Conservation (phyloP, 2,113 vertebrate genomes). For the Meleagris gallopavo region DNA sequence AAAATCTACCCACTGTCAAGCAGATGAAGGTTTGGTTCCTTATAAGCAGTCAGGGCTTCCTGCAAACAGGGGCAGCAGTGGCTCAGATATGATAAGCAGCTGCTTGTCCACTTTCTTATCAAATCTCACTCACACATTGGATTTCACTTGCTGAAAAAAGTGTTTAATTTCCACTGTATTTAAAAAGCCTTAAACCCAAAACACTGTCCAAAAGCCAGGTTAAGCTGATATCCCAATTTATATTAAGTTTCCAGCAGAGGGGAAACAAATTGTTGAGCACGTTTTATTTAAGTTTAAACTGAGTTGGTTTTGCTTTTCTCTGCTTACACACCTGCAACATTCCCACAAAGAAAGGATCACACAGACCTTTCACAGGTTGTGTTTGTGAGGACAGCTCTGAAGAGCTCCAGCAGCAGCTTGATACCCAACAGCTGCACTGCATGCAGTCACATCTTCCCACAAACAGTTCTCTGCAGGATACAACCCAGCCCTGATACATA, state of each 20-base stretch:
- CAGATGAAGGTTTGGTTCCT: neutral
- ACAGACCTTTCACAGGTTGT: neutral
- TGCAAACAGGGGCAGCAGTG: neutral
- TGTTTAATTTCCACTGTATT: neutral
- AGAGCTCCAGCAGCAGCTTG: neutral
- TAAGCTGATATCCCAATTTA: neutral
- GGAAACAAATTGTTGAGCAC: neutral
- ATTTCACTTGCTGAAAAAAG: neutral
- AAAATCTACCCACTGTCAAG: neutral
- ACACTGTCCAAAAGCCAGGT: neutral
- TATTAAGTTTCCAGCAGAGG: neutral
- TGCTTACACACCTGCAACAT: neutral
- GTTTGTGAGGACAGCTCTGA: constrained; percentile 2
- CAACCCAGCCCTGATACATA: neutral
- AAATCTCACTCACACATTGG: neutral
- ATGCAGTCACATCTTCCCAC: neutral
- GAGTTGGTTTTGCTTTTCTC: neutral
- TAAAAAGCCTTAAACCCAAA: neutral
- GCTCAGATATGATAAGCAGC: neutral
- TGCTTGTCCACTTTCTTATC: neutral
- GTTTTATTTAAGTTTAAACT: neutral
- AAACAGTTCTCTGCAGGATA: neutral
- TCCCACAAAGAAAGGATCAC: neutral
- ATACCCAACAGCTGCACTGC: neutral
- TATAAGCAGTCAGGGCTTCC: neutral